Evolutionary conservation across 2,113 vertebrate species (phyloP), one percentile per base, ranked within the genome.

Genomic region (Petrocephalus zakoni): DNA sequence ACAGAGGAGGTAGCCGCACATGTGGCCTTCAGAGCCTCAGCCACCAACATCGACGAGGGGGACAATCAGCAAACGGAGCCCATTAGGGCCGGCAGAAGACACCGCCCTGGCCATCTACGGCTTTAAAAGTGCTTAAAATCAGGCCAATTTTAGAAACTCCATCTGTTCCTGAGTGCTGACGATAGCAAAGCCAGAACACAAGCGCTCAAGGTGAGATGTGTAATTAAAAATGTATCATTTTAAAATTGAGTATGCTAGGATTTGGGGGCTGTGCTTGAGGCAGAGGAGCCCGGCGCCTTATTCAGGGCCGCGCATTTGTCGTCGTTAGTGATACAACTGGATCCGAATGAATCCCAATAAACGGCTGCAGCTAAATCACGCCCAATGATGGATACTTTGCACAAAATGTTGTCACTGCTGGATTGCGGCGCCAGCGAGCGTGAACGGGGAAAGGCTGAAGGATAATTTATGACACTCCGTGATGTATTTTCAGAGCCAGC

Each of bases 81-180:
- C 34, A 37, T 75, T 75, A 37, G 68, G 68, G 37, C 4, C 34
- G 34, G 68, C 29, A 75, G 15, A 78, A 19, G 72, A 34, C 37
- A 19, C 72, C 13, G 34, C 72, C 29, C 34, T 42, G 72, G 72
- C 29, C 1, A 78, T 42, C 34, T 34, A 42, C 72, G 19, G 72
- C 34, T 42, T 19, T 42, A 78, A 34, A 19, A 78, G 42, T 13
- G 6, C 72, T 78, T 42, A 78, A 78, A 78, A 78, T 37, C 13
- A 42, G 34, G 72, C 72, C 72, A 78, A 37, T 78, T 78, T 78
- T 78, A 78, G 72, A 78, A 37, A 78, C 29, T 42, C 72, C 72
- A 78, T 78, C 72, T 78, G 72, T 78, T 78, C 72, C 72, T 6
- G 72, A 78, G 72, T 78, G 72, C 72, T 78, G 72, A 78, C 72